phyloP scores from a whole-genome alignment of 2,113 vertebrate genomes.

The Cinclus mexicanus region DNA sequence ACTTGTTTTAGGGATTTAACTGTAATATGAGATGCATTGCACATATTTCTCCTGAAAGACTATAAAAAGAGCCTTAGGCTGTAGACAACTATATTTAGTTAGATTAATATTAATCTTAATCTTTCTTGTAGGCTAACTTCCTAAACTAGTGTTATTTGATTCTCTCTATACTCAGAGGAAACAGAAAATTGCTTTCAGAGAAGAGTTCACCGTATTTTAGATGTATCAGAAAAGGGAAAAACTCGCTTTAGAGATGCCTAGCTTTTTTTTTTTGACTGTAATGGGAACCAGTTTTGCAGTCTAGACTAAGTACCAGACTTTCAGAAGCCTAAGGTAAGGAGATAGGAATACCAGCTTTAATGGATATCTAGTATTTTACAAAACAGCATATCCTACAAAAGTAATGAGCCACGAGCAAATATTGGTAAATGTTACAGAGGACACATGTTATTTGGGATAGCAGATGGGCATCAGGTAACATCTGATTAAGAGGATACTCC shows the following conservation, averaged over 20 bases:
- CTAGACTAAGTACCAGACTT: not conserved
- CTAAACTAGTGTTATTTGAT: not conserved
- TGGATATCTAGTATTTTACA: not conserved
- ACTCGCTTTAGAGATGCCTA: not conserved
- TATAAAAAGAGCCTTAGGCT: not conserved
- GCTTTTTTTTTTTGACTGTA: not conserved
- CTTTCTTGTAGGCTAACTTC: not conserved
- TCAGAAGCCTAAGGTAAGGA: not conserved
- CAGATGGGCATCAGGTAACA: constrained; percentile 52
- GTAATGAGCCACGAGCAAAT: not conserved
- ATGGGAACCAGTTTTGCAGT: not conserved
- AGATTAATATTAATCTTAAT: not conserved
- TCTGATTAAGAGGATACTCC: constrained; percentile 32
- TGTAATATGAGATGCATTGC: not conserved
- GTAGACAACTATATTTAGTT: not conserved
- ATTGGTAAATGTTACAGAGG: constrained; percentile 10
- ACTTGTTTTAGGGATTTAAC: not conserved
- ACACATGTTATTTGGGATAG: constrained; percentile 4
- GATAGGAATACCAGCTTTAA: not conserved
- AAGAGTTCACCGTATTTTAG: not conserved
- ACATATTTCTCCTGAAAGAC: not conserved
- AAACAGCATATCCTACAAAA: not conserved
- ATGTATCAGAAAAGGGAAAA: not conserved
- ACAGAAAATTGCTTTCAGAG: not conserved
- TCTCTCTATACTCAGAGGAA: not conserved